Base-by-base conservation (phyloP, 2,113 vertebrate species). In the Myodes glareolus region DNA sequence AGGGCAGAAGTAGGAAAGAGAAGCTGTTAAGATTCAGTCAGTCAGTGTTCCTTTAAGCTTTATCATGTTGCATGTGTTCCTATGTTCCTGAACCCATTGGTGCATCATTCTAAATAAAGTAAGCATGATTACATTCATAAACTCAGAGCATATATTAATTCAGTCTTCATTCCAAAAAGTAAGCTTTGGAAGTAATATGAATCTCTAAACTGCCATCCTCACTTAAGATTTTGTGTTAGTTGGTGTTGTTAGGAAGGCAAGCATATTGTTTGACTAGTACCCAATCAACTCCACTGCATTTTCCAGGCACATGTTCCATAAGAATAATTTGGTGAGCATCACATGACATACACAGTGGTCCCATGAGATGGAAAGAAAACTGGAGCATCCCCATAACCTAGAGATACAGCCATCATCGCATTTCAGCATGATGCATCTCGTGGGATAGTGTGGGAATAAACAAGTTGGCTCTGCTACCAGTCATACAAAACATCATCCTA, bases 151-250 rank as follows among this genome's bases (percentile, higher is more conserved):
- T 3, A 50, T 93, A 67, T 17, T 94, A 85, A 58, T 92, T 70
- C 45, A 45, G n/a, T 85, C 50, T 50, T 50, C 10, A 77, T 86
- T 89, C 61, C 10, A 12, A 94, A 75, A 76, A 90, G 81, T 61
- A 67, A 89, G 78, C 75, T 87, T 94, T 88, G 14, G 19, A 94
- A 93, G 45, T 10, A 84, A 90, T 90, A 36, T 55, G 88, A 92
- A 29, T 67, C 33, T 47, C 80, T n/a, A 61, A 73, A 42, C 61
- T 86, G n/a, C 25, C 25, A 52, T 82, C 92, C 94, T 42, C 87
- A 93, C 14, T 19, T 77, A 76, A 33, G 52, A 52, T 77, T 88
- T 11, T 87, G 27, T 80, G 58, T 78, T 29, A 78, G 68, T 73
- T 90, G n/a, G 3, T 47, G 63, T 58, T 67, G 25, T 52, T 75